These are phyloP conservation scores for Mus spretus DNA, from an alignment of 2,797 vertebrate genomes.

Conservation along the genomic window DNA sequence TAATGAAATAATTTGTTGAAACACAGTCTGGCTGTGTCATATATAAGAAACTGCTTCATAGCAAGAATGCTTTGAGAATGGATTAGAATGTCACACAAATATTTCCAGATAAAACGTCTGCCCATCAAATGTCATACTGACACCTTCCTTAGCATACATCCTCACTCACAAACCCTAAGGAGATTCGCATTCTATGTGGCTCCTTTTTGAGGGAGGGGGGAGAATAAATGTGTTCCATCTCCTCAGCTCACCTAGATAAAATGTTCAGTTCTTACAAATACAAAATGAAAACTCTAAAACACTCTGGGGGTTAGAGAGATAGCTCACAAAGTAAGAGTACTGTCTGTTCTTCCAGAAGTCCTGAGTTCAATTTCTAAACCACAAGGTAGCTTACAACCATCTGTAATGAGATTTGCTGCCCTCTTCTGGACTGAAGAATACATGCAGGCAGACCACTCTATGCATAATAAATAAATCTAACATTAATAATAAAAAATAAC, in stretches of 20 bases:
- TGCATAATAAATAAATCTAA: too few relatives aligned
- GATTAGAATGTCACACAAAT: constrained; percentile 73
- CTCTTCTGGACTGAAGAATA: too few relatives aligned
- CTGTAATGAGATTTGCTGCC: too few relatives aligned
- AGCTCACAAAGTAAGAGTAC: too few relatives aligned
- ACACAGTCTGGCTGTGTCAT: constrained; percentile 32
- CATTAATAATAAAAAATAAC: too few relatives aligned
- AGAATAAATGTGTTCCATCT: neutral
- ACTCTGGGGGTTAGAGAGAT: neutral
- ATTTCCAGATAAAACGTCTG: constrained; percentile 60
- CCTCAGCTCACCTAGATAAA: neutral
- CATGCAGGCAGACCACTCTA: too few relatives aligned
- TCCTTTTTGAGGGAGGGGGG: too few relatives aligned
- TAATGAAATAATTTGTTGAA: constrained; percentile 67
- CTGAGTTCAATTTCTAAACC: too few relatives aligned
- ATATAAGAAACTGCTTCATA: constrained; percentile 61
- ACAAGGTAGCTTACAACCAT: too few relatives aligned
- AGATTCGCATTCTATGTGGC: neutral
- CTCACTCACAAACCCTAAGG: constrained; percentile 21
- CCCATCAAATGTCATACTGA: neutral
- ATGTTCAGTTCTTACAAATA: neutral
- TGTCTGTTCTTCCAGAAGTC: too few relatives aligned
- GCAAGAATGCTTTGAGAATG: constrained; percentile 56
- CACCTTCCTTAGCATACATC: constrained; percentile 52
- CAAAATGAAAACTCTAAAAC: constrained; percentile 29